Evolutionary conservation across 2,888 invertebrate species (phyloP), one percentile per base, ranked within the genome.

Genomic region (Dryobotodes eremita): DNA sequence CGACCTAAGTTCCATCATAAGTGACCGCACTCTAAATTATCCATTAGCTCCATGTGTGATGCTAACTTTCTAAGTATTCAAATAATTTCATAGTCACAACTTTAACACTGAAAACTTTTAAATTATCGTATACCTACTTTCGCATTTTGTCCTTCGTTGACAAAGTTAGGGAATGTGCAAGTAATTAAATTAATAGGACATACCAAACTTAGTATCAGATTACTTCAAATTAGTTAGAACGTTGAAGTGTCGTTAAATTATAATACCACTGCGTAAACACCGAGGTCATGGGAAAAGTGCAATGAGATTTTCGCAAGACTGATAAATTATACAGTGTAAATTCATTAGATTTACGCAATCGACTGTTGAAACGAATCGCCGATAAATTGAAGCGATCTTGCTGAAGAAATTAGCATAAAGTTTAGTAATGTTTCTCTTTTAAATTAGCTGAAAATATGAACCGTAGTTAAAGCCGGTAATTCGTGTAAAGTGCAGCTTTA

Each of bases 11-110:
- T 73, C 70, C 81, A 82, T 80, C 53, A 75, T 53, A 72, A 84
- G 68, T 80, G 77, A 81, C 84, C 82, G 76, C 80, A 85, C 64
- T 73, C 31, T 48, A 78, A 82, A 79, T 80, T 70, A 84, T 79
- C 84, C 88, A 82, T 89, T 89, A 90, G 84, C 82, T 85, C 59
- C 61, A 84, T 85, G 80, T 86, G 57, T 77, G 77, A 81, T 79
- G 77, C 71, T 50, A 70, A 90, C 90, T 91, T 91, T 91, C 90
- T 90, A 89, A 90, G 86, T 73, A 76, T 53, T 65, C 26, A 62
- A 71, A 81, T 71, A 65, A 77, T 64, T 42, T 77, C 57, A 57
- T n/a, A 20, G 36, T 68, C 69, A 26, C 31, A 69, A 71, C 36
- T 76, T 81, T 64, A 57, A 53, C 42, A 36, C 46, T 70, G 15